A percentile compares a stretch with the other conserved stretches of the same genome.
Evolutionary conservation across 1,140 invertebrate genomes (phyloP).

Genomic region (Acromyrmex charruanus): DNA sequence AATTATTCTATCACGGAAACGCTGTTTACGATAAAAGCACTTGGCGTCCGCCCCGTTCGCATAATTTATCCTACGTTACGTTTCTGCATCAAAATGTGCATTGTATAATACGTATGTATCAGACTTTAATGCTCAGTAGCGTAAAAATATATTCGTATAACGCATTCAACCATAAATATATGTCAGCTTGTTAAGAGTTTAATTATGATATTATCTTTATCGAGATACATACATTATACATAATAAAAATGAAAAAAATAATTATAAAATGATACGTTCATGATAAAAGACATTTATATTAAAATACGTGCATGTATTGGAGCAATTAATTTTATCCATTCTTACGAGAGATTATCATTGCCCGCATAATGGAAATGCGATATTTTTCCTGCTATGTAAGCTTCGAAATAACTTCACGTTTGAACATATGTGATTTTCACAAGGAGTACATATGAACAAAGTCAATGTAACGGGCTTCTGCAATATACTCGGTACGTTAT

Average conservation of each 20-base stretch:
- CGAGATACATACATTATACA: not conserved
- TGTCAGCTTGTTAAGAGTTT: conserved; percentile 8
- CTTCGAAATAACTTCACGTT: not conserved
- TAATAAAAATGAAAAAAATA: not conserved
- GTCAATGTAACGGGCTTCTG: conserved; percentile 5
- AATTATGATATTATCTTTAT: conserved; percentile 16
- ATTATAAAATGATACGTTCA: conserved; percentile 6
- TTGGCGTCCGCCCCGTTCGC: conserved; percentile 58
- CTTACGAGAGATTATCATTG: not conserved
- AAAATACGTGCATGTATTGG: not conserved
- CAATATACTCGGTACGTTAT: conserved; percentile 25
- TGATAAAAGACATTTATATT: not conserved
- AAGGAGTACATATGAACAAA: not conserved
- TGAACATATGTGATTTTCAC: not conserved
- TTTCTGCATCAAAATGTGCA: conserved; percentile 57
- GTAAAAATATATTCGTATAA: conserved; percentile 23
- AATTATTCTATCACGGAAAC: conserved; percentile 75
- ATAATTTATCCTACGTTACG: conserved; percentile 69
- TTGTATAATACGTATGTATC: conserved; percentile 50
- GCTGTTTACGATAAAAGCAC: conserved; percentile 75
- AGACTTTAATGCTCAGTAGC: conserved; percentile 21
- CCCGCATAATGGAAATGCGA: not conserved
- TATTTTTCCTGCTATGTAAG: not conserved
- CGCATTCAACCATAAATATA: conserved; percentile 12
- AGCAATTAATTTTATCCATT: not conserved